Evolutionary conservation across 2,113 vertebrate species (phyloP), one percentile per base, ranked within the genome.

Genomic region (Aldabrachelys gigantea): DNA sequence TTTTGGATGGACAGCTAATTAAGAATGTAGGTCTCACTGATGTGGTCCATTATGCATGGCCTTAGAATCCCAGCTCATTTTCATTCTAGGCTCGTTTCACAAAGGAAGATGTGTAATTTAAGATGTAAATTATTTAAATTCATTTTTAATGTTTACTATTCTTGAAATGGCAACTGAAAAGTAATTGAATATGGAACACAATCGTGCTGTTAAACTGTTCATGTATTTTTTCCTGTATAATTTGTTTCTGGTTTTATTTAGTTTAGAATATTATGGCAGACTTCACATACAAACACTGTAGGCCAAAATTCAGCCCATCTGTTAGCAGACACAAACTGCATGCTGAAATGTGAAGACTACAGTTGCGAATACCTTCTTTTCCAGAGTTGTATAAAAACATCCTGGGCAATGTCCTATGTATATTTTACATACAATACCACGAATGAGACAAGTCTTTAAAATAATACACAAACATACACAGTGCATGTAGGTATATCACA

Each of bases 251-350:
- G 89, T 92, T 92, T 95, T 75, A 94, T 89, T 96, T 95, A 92
- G 96, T 94, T 95, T 91, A 93, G 93, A 94, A 94, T 96, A 95
- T 95, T 76, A 95, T 96, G 97, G 96, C 96, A 97, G 96, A 97
- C 95, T 96, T 97, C 97, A 38, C 49, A 59, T 76, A 92, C 24
- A 93, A 96, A 95, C 96, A 96, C 53, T 75, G 82, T 95, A 91
- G 91, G 5, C 0, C 2, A 82, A 59, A 49, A 56, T 83, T 79
- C 54, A 10, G 2, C 85, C 95, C 96, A 95, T 92, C 79, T 82
- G 89, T 95, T 95, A 94, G 92, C 85, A 94, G 59, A 87, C 41
- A 92, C 3, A 5, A 5, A 35, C 16, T 24, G 89, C 85, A 80
- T 94, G 89, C 82, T 65, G 79, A 75, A 72, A 29, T 88, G 75